Base-by-base conservation (phyloP, 2,113 vertebrate species). In the Colistium nudipinnis region DNA sequence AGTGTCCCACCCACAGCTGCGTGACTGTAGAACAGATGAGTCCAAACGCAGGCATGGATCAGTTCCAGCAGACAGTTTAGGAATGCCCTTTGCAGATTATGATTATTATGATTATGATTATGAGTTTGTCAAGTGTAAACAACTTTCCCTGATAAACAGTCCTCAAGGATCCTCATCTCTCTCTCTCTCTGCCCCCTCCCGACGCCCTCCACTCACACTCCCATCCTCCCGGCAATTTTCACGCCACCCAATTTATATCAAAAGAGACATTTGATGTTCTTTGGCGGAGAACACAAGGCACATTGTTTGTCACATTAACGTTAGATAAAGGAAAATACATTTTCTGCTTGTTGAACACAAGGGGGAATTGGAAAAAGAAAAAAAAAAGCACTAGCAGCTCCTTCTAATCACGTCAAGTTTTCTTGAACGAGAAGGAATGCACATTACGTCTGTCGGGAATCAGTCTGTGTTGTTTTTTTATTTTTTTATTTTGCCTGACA, bases 51-150 rank as follows among this genome's bases (percentile, higher is more conserved):
- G 55, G 33, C 9, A 10, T 6, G 28, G 45, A 69, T 78, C 67
- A 53, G 28, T 63, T 51, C 3, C 43, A 28, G 67, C 53, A 74
- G 62, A 81, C 38, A 69, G 51, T 82, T 65, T 43, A 14, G 28
- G 45, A 56, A 60, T 77, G 80, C 49, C 75, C 74, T 83, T 87
- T 78, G 70, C 73, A 70, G 65, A 82, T 81, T 57, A 83, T 78
- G 57, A 84, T 76, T 72, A 71, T 69, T 43, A 80, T 78, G 59
- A 74, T 76, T 62, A 61, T 75, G 53, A 76, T 70, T 70, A 80
- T 71, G 75, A 74, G 74, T 85, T 81, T 76, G 69, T 87, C 59
- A 74, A 81, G 76, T 79, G 78, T 87, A 90, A 84, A 84, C 81
- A 78, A 76, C 76, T 67, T 70, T 52, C 62, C 81, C 69, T 62